Base-by-base conservation (phyloP, 2,797 vertebrate genomes). In the Simalia tracyae region DNA sequence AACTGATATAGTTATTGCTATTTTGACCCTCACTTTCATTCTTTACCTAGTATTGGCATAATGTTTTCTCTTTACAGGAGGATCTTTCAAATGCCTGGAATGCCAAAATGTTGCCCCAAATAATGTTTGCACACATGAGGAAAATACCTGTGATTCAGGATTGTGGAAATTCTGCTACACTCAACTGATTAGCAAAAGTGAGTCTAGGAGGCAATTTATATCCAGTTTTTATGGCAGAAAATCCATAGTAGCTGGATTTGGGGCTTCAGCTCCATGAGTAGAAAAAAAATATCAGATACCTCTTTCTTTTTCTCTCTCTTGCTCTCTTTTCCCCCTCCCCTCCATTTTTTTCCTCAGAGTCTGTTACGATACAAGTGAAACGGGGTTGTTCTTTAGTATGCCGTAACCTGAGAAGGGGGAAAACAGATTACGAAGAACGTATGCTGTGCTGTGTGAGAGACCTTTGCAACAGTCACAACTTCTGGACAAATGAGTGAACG, bases 401-500 rank as follows among this genome's bases (percentile, higher is more conserved):
- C 46, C 46, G 42, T 56, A 6, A 11, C 57, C 2, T 91, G 5
- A 88, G 88, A 46, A 84, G 8, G 28, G n/a, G 8, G 1, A 31
- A 63, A 15, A 5, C 7, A 1, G 2, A 61, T n/a, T 84, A 63
- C 19, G 68, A 91, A 84, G 91, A 91, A 88, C n/a, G 2, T 15
- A 91, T 88, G 91, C 8, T 63, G 8, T 91, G 91, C 68, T 91
- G 91, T 56, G 19, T 76, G 56, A 61, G 7, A 36, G 14, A 91
- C 7, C 12, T 81, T 31, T 91, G 90, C 86, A 91, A 91, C 46
- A 54, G 1, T 17, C 86, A 91, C 14, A 84, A 84, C 28, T 88
- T 42, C 91, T 88, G 91, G 86, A 26, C 19, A 28, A 84, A 90
- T 61, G 4, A 50, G 59, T 42, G 36, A 57, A 46, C 14, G 19